Evolutionary conservation across 2,113 vertebrate genomes (phyloP).

Genomic region (Lamprologus callipterus): DNA sequence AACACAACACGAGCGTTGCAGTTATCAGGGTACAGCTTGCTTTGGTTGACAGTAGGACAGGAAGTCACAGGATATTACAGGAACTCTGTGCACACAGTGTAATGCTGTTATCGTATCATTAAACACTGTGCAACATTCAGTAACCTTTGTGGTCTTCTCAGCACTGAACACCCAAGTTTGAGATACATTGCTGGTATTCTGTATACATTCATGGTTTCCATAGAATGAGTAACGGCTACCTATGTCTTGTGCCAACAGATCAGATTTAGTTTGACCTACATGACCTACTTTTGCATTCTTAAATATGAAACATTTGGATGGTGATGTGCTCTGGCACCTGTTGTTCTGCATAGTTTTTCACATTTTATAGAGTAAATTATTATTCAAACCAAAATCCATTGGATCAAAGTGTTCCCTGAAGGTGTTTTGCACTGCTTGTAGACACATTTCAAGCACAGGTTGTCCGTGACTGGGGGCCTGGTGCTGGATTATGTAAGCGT

Average conservation of each 20-base stretch:
- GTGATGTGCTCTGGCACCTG: background rate
- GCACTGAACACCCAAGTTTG: background rate
- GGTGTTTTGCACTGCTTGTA: background rate
- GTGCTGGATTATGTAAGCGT: constrained; percentile 24
- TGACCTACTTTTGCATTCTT: background rate
- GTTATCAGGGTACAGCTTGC: background rate
- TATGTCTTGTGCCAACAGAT: background rate
- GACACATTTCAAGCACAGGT: background rate
- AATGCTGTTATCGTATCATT: background rate
- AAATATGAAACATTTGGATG: background rate
- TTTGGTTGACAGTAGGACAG: background rate
- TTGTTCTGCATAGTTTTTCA: background rate
- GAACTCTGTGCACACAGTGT: background rate
- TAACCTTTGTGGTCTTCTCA: background rate
- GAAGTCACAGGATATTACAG: background rate
- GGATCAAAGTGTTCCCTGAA: background rate
- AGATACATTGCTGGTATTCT: background rate
- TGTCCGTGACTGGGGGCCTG: background rate
- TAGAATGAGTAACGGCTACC: background rate
- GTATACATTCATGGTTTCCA: background rate
- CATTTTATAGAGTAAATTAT: background rate
- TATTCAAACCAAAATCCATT: background rate
- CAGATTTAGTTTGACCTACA: background rate
- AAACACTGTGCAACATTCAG: background rate
- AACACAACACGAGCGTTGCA: background rate